Conservation (phyloP, 2,113 vertebrate genomes). For the Saccopteryx bilineata region DNA sequence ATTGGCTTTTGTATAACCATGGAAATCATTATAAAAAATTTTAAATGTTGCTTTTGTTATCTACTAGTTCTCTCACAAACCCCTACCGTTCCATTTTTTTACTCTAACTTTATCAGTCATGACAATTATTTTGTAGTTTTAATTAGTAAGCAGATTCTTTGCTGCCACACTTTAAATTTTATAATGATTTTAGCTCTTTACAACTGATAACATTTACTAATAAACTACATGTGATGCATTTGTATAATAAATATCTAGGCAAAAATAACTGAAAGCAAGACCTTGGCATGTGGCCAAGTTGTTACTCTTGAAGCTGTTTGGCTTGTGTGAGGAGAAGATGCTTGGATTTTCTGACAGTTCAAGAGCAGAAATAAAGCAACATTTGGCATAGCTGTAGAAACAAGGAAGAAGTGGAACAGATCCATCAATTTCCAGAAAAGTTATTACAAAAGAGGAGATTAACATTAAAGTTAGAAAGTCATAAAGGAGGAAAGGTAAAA, state of each 20-base stretch:
- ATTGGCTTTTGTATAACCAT: slow-evolving; percentile 12
- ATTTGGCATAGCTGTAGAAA: neutral
- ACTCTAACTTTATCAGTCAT: neutral
- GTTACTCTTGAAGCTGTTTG: slow-evolving; percentile 31
- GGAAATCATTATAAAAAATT: neutral
- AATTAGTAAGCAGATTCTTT: slow-evolving; percentile 18
- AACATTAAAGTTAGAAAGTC: neutral
- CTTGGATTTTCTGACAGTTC: slow-evolving; percentile 40
- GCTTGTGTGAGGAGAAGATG: slow-evolving; percentile 53
- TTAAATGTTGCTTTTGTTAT: neutral
- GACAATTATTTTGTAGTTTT: neutral
- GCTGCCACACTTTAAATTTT: slow-evolving; percentile 11
- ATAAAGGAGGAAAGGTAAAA: neutral
- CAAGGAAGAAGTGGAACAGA: neutral
- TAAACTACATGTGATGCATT: slow-evolving; percentile 29
- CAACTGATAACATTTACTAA: slow-evolving; percentile 53
- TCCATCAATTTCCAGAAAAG: neutral
- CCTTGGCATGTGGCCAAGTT: slow-evolving; percentile 11
- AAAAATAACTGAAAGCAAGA: slow-evolving; percentile 57
- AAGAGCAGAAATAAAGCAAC: neutral
- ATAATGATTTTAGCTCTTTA: slow-evolving; percentile 30
- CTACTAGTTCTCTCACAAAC: slow-evolving; percentile 18
- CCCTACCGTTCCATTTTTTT: neutral
- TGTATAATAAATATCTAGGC: slow-evolving; percentile 44
- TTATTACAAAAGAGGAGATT: neutral